Evolutionary conservation across 2,888 invertebrate species (phyloP).

Genomic region (Tupiocoris notatus): DNA sequence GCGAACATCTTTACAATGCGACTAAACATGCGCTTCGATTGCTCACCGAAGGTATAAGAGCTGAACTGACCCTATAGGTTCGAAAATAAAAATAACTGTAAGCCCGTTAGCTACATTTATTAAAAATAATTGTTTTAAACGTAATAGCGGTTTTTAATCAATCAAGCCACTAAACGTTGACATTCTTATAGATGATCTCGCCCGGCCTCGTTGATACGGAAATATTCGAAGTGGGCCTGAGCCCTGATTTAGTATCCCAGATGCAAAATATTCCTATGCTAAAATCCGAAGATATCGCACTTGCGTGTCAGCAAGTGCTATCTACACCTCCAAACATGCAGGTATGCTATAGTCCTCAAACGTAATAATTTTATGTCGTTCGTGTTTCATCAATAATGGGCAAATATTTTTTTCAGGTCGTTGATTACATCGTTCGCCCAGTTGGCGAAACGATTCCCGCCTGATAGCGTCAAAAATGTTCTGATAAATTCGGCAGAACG

Average conservation of each 20-base stretch:
- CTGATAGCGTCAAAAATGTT: too few relatives aligned
- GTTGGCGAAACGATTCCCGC: constrained; percentile 31
- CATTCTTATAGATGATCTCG: constrained; percentile 63
- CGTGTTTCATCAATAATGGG: too few relatives aligned
- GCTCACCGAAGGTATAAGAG: constrained; percentile 57
- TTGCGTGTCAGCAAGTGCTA: constrained; percentile 63
- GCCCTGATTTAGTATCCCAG: constrained; percentile 3
- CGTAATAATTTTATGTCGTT: too few relatives aligned
- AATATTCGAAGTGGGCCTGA: constrained; percentile 54
- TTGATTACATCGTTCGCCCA: constrained; percentile 39
- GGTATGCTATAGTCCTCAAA: too few relatives aligned
- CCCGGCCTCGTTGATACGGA: constrained; percentile 64
- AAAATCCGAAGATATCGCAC: constrained; percentile 62
- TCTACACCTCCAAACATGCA: constrained; percentile 63
- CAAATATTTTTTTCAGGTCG: too few relatives aligned
- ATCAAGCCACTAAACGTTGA: too few relatives aligned
- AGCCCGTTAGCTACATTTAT: constrained; percentile 45
- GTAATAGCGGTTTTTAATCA: too few relatives aligned
- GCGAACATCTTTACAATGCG: constrained; percentile 58
- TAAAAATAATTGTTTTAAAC: too few relatives aligned
- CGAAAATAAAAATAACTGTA: constrained; percentile 57
- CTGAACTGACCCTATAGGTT: constrained; percentile 57
- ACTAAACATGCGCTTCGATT: constrained; percentile 61
- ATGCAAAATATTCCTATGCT: constrained; percentile 54
- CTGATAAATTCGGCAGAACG: too few relatives aligned